Base-by-base conservation (phyloP, 2,888 invertebrate species). In the Cheilosia grossa region DNA sequence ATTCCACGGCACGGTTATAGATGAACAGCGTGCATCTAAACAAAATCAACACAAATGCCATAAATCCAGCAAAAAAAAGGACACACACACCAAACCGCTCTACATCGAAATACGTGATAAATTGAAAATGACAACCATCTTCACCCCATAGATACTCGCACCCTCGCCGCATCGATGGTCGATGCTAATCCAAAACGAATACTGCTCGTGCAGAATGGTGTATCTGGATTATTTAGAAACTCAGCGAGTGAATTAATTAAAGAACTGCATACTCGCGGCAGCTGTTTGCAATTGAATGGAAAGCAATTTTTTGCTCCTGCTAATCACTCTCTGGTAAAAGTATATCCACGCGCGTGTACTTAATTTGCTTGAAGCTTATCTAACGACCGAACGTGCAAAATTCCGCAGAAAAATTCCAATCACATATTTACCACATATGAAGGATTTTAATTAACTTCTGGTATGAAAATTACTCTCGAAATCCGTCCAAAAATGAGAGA, bases 381-480 rank as follows among this genome's bases (percentile, higher is more conserved):
- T 9, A 67, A 40, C 19, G 0, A 54, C 40, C 42, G 69, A 44
- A 56, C 47, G 67, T 69, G 67, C 19, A 21, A 58, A 58, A 54
- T 49, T 24, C 21, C 27, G 19, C 24, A n/a, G 37, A 42, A 58
- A 70, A 70, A 58, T 70, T 49, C 58, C 58, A 58, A 58, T 58
- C 33, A 49, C 37, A 17, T 56, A 1, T 56, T 17, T 19, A 17
- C 47, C 13, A 64, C 24, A 40, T 5, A 5, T 3, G 24, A 21
- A 63, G 6, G 64, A 64, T 70, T 79, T 79, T 79, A 79, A 79
- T 79, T 79, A 79, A 79, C 72, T 79, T 72, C 63, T 37, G 53
- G 42, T 30, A 21, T 19, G 54, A 30, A 17, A 73, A 30, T 53
- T 19, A 44, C 72, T 53, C 24, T 33, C 13, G 13, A 19, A 44